These are phyloP conservation scores for Leucophenga varia DNA, from an alignment of 1,140 invertebrate species.

Conservation along the genomic window DNA sequence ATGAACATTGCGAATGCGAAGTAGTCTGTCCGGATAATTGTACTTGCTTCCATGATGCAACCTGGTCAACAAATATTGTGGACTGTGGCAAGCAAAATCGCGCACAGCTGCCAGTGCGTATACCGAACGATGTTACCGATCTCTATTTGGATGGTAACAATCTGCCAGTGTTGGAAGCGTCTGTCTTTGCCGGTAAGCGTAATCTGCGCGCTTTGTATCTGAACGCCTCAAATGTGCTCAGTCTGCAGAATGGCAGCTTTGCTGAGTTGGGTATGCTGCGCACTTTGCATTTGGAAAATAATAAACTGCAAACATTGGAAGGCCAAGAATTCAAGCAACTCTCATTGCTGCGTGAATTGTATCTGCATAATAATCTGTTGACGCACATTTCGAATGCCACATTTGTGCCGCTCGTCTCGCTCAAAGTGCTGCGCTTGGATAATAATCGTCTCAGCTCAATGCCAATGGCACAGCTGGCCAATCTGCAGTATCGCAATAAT, in stretches of 20 bases:
- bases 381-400: conserved; percentile 76
- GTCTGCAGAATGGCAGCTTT: conserved; percentile 85
- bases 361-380: conserved; percentile 83
- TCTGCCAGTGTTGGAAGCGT: conserved; percentile 75
- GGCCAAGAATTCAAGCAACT: conserved; percentile 84
- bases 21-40: conserved; percentile 84
- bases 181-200: conserved; percentile 82
- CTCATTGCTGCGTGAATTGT: conserved; percentile 76
- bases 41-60: conserved; percentile 83
- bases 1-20: conserved; percentile 83
- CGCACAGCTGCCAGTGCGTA: conserved; percentile 69
- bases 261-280: conserved; percentile 75
- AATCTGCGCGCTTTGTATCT: conserved; percentile 80
- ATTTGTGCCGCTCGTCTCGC: conserved; percentile 70
- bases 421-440: conserved; percentile 79
- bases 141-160: conserved; percentile 87
- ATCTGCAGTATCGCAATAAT: conserved; percentile 48
- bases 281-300: conserved; percentile 82
- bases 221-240: conserved; percentile 77
- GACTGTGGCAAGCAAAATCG: conserved; percentile 73
- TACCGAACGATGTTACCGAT: conserved; percentile 89
- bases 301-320: conserved; percentile 71
- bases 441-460: conserved; percentile 76
- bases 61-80: conserved; percentile 82
- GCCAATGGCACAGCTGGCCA: conserved; percentile 35